Base-by-base conservation (phyloP, 2,797 vertebrate genomes). In the Sebastes glaucus region DNA sequence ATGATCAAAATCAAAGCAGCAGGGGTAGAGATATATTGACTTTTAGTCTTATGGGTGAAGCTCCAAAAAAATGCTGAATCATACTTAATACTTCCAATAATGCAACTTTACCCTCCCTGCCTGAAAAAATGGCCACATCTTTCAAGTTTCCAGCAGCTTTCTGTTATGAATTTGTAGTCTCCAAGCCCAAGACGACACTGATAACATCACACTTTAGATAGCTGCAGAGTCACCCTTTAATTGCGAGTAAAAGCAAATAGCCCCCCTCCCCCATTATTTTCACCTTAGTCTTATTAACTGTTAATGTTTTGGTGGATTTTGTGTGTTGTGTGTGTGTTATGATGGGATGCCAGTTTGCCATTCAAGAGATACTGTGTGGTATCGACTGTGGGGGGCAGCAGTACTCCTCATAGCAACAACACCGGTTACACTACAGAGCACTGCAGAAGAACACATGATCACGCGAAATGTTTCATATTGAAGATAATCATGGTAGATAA, bases 381-480 rank as follows among this genome's bases (percentile, higher is more conserved):
- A 20, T 79, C 5, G 2, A 61, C 77, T 79, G 77, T 62, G 32
- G 77, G 70, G 70, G 77, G 63, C 70, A 80, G 77, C 63, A 74
- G 38, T 30, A 62, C 71, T 56, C 78, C 60, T 65, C 55, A 23
- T 22, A 27, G 61, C 53, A 66, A 6, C 55, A 60, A 53, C 7
- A 30, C 6, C 13, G 3, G 25, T 42, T 30, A 57, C 23, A 63
- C 33, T 13, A 22, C 38, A 53, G n/a, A 59, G 16, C 18, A 22
- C 38, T 60, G 30, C 28, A 25, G 63, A 68, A 30, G 14, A 68
- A 3, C 4, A 4, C 22, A 23, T 3, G 22, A 53, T 35, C 35
- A 38, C 6, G 25, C 6, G 0, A 18, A 53, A 61, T 38, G 33
- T 67, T 73, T 25, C 1, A n/a, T 27, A 25, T 56, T 20, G 13